These are phyloP conservation scores for Poeciliopsis retropinna DNA, from an alignment of 2,113 vertebrate genomes.

Conservation along the genomic window DNA sequence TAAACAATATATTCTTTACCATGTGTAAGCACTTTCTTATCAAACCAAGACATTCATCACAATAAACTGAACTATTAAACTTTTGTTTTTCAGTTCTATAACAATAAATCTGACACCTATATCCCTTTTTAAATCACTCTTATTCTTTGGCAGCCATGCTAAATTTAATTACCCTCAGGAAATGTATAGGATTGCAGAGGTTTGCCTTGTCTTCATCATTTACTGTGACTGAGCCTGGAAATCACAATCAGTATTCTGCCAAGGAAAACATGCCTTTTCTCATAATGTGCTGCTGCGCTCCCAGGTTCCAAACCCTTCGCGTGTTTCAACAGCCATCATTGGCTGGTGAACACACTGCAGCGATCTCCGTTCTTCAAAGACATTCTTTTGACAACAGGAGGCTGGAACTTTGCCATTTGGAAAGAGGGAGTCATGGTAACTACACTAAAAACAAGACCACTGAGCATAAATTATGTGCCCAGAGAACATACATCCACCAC, in stretches of 20 bases:
- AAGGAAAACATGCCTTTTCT: slow-evolving; percentile 5
- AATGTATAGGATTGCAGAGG: neutral
- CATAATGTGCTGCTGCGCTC: slow-evolving; percentile 20
- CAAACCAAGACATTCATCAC: neutral
- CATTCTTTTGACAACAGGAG: slow-evolving; percentile 86
- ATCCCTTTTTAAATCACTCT: no score
- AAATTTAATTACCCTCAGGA: slow-evolving; percentile 11
- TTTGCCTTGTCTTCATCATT: neutral
- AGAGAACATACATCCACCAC: neutral
- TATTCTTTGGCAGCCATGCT: neutral
- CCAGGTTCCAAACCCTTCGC: slow-evolving; percentile 73
- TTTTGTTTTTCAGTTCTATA: slow-evolving; percentile 2
- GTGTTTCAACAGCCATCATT: slow-evolving; percentile 74
- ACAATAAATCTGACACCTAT: neutral
- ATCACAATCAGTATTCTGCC: neutral
- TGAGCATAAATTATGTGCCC: neutral
- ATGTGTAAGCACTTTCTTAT: neutral
- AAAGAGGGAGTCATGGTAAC: slow-evolving; percentile 88
- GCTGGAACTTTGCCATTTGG: slow-evolving; percentile 90
- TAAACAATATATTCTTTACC: neutral
- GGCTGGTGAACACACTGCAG: slow-evolving; percentile 83
- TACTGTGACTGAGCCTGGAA: neutral
- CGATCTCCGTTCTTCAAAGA: slow-evolving; percentile 91
- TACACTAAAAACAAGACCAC: neutral
- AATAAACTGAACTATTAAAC: slow-evolving; percentile 10